Percentiles rank a stretch among this genome's conserved stretches.
Conservation (phyloP, 2,888 invertebrate species). For the Heliothis peltigera region DNA sequence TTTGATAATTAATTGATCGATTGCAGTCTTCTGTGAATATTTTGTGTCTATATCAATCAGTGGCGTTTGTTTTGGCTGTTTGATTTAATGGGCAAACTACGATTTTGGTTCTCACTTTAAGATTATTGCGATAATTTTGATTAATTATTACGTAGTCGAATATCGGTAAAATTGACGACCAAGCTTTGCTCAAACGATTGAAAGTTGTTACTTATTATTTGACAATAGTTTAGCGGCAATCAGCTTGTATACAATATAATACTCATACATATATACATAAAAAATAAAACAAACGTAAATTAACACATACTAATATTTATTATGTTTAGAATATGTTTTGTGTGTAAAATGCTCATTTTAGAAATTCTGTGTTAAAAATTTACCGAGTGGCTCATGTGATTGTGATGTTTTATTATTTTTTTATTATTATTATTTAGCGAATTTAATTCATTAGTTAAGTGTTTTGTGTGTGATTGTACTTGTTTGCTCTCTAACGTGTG, state of each 20-base stretch:
- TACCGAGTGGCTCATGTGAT: conserved; percentile 57
- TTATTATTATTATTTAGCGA: conserved; percentile 51
- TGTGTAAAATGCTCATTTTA: conserved; percentile 5
- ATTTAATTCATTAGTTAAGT: conserved; percentile 58
- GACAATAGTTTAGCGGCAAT: conserved; percentile 28
- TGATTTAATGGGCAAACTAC: conserved; percentile 33
- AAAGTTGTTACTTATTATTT: conserved; percentile 30
- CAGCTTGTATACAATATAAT: conserved; percentile 1
- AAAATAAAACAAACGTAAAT: neutral
- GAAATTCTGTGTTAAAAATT: conserved; percentile 28
- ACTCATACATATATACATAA: neutral
- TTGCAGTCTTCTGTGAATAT: conserved; percentile 49
- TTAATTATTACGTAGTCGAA: conserved; percentile 32
- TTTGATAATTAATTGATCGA: conserved; percentile 58
- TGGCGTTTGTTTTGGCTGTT: conserved; percentile 46
- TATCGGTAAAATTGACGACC: conserved; percentile 4
- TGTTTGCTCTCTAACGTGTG: conserved; percentile 57
- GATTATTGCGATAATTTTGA: conserved; percentile 37
- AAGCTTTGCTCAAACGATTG: conserved; percentile 38
- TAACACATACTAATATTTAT: neutral
- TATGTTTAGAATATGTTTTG: conserved; percentile 3
- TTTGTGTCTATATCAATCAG: conserved; percentile 51
- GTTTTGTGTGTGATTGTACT: conserved; percentile 59
- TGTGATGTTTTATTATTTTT: conserved; percentile 61
- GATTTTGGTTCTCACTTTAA: conserved; percentile 22